phyloP scores from a whole-genome alignment of 2,888 invertebrate genomes.

The Dasypogon diadema region DNA sequence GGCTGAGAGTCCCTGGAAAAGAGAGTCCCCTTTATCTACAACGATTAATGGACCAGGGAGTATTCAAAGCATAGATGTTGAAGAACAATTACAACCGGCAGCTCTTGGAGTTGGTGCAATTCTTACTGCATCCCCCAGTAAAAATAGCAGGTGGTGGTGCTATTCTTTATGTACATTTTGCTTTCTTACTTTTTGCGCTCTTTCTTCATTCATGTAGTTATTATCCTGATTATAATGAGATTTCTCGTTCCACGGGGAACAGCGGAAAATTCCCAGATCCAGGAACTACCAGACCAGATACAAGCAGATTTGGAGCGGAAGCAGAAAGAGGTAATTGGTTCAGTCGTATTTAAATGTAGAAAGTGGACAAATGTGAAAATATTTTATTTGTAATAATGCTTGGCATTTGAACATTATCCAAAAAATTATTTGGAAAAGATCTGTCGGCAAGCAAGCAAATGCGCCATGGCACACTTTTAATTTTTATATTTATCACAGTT shows the following conservation, averaged over 20 bases:
- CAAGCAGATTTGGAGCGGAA: background rate
- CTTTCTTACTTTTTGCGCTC: constrained; percentile 6
- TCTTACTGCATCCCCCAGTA: background rate
- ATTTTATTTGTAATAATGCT: no score
- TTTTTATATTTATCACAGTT: no score
- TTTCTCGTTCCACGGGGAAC: background rate
- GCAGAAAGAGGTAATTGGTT: constrained; percentile 4
- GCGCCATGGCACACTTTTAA: no score
- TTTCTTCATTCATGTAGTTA: background rate
- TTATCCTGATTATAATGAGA: background rate
- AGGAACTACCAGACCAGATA: background rate
- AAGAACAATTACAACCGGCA: background rate
- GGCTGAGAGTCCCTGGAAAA: background rate
- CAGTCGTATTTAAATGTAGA: no score
- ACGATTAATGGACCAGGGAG: background rate
- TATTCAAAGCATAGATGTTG: background rate
- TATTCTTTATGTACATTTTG: background rate
- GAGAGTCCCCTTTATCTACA: background rate
- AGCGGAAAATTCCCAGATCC: no score
- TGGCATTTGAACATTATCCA: no score
- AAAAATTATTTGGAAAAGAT: no score
- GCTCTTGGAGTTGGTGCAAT: background rate
- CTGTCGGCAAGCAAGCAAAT: no score
- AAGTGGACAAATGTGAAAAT: no score
- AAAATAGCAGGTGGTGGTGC: constrained; percentile 8